These are phyloP conservation scores for Pantherophis guttatus DNA, from an alignment of 2,113 vertebrate species.

Conservation along the genomic window DNA sequence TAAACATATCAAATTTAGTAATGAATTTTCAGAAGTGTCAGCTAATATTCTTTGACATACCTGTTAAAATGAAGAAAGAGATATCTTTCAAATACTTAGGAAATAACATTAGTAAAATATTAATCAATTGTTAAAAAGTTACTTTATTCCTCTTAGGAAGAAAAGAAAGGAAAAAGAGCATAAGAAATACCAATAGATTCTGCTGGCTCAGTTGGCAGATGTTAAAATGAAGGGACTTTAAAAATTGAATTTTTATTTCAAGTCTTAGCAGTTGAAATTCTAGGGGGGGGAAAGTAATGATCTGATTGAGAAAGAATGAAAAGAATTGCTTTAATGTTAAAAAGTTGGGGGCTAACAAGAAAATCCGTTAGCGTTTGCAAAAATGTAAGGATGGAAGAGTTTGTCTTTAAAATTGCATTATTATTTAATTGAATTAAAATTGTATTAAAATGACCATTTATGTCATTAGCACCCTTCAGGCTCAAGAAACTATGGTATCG, in stretches of 20 bases:
- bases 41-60: neutral
- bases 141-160: neutral
- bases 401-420: too few species aligned
- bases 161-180: neutral
- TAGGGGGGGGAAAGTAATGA: neutral
- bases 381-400: neutral
- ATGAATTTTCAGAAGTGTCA: neutral
- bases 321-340: too few species aligned
- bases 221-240: neutral
- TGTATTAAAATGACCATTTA: too few species aligned
- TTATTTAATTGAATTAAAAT: too few species aligned
- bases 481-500: too few species aligned
- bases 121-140: neutral
- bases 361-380: neutral
- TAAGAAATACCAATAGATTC: neutral
- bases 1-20: neutral
- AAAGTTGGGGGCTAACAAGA: neutral
- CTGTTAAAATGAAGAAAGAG: neutral
- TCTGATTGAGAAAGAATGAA: neutral
- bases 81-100: neutral
- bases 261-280: neutral
- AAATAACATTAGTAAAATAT: neutral
- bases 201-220: neutral
- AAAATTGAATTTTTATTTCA: neutral
- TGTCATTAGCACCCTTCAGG: too few species aligned